A percentile compares a stretch with the other conserved stretches of the same genome.
Conservation (phyloP, 2,797 vertebrate genomes). For the Alca torda region DNA sequence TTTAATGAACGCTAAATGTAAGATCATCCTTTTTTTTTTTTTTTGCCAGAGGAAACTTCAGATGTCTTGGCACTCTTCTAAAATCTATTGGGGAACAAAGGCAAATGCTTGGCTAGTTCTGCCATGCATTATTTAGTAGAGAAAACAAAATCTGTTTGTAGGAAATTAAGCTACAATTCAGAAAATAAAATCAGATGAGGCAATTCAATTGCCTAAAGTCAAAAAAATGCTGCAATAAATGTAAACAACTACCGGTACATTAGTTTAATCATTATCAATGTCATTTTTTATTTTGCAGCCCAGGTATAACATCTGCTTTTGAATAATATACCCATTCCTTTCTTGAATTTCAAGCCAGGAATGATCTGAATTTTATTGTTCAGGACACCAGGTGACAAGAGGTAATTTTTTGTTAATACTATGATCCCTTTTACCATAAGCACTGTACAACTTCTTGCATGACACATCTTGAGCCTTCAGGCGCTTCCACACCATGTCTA, state of each 20-base stretch:
- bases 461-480: neutral
- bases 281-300: neutral
- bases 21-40: neutral
- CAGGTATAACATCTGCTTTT: neutral
- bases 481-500: neutral
- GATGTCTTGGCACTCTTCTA: neutral
- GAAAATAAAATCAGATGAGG: neutral
- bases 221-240: neutral
- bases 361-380: neutral
- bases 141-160: neutral
- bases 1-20: conserved; percentile 4
- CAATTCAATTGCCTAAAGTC: neutral
- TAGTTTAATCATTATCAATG: neutral
- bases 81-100: neutral
- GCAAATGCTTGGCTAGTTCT: neutral
- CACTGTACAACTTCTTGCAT: neutral
- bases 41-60: conserved; percentile 1
- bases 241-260: neutral
- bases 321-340: neutral
- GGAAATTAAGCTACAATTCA: neutral
- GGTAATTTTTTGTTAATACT: neutral
- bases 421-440: neutral
- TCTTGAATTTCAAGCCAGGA: neutral
- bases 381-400: neutral
- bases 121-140: neutral